phyloP scores from a whole-genome alignment of 2,113 vertebrate genomes.

The Cinclus cinclus region DNA sequence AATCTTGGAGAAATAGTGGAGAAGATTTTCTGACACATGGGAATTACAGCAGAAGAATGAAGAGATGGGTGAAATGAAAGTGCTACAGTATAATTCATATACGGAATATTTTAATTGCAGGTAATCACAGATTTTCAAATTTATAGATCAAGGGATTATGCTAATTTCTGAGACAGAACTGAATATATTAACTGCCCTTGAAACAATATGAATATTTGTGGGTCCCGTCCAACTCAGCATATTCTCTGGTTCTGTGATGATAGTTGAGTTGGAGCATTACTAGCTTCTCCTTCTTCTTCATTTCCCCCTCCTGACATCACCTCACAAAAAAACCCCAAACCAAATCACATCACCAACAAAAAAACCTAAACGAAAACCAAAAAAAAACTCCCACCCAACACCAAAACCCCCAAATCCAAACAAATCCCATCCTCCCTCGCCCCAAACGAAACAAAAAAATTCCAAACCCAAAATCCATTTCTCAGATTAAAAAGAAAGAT shows the following conservation, averaged over 20 bases:
- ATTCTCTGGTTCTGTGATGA: background rate
- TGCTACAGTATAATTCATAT: background rate
- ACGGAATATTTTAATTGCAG: conserved; percentile 43
- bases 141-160: conserved; percentile 5
- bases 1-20: background rate
- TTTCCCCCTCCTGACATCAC: background rate
- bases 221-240: background rate
- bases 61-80: conserved; percentile 2
- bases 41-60: background rate
- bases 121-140: conserved; percentile 24
- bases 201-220: conserved; percentile 8
- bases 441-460: background rate
- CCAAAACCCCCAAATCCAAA: background rate
- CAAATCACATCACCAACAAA: background rate
- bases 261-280: background rate
- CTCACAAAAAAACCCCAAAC: background rate
- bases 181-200: conserved; percentile 21
- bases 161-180: conserved; percentile 8
- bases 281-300: background rate
- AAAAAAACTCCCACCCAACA: too few species aligned
- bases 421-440: background rate
- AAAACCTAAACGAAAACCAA: background rate
- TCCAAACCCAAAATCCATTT: background rate
- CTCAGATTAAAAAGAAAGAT: conserved; percentile 4
- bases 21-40: background rate